These are phyloP conservation scores for Plotosus lineatus DNA, from an alignment of 2,113 vertebrate species.

Conservation along the genomic window DNA sequence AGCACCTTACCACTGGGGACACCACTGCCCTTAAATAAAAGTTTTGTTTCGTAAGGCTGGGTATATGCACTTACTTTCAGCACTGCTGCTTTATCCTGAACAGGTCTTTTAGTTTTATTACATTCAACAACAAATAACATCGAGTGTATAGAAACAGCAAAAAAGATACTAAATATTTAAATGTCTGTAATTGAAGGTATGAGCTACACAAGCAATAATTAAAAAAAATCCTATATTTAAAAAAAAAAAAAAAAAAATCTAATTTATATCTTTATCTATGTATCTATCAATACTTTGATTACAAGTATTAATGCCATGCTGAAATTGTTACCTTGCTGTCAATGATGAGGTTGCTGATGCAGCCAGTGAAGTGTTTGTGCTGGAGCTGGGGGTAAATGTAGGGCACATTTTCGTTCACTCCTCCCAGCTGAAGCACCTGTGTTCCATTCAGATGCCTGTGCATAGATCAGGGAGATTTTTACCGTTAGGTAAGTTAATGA, in stretches of 20 bases:
- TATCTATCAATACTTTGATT: no score
- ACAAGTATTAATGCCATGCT: neutral
- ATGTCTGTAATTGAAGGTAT: neutral
- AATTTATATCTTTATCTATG: no score
- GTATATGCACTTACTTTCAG: no score
- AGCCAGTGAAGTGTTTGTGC: slow-evolving; percentile 85
- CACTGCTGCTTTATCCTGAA: neutral
- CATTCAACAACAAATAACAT: neutral
- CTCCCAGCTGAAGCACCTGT: slow-evolving; percentile 84
- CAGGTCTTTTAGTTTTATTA: neutral
- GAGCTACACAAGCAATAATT: neutral
- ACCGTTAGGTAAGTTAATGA: neutral
- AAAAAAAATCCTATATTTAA: neutral
- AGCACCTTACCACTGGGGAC: no score
- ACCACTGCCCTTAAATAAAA: no score
- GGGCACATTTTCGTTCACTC: slow-evolving; percentile 81
- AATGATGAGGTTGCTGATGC: slow-evolving; percentile 81
- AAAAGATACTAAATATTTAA: neutral
- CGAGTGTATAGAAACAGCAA: neutral
- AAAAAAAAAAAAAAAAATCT: no score
- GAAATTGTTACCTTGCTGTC: slow-evolving; percentile 81
- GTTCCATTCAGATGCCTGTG: slow-evolving; percentile 78
- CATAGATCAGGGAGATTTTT: slow-evolving; percentile 43
- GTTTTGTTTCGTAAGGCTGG: no score
- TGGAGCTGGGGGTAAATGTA: slow-evolving; percentile 81